Evolutionary conservation across 2,797 vertebrate genomes (phyloP), one percentile per base, ranked within the genome.

Genomic region (Acestrorhynchus altus): DNA sequence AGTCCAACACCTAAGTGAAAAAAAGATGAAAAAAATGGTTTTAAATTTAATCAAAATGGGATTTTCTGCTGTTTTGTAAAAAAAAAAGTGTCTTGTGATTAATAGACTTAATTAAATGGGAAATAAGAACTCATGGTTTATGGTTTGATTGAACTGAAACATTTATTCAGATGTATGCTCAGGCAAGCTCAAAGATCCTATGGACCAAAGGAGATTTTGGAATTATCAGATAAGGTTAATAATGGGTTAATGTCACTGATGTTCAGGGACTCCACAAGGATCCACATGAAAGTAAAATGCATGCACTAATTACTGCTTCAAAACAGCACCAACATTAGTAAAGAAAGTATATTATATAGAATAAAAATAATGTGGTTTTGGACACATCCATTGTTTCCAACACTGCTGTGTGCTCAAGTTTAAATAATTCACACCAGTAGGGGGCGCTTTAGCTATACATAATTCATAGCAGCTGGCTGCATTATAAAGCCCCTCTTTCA

Each of bases 371-470:
- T 12, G 20, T 24, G 52, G 1, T 56, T 56, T 26, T 26, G 11
- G 20, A 52, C 20, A 0, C 5, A 11, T 24, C 24, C 15, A 31
- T 59, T 59, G 56, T 59, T 16, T 26, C 42, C 4, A 9, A 26
- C 60, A 12, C n/a, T 31, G 24, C 1, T 20, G 2, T 6, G 31
- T 22, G 28, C 16, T 35, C 18, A 39, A 26, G 66, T 15, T 56
- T 39, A 44, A 57, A 66, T n/a, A n/a, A n/a, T n/a, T 6, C 26
- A 2, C 18, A 81, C 90, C 97, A 94, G 95, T 93, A 95, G 96
- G 96, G 94, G 97, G 96, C 95, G 95, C 97, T 93, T 95, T 94
- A 94, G 94, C 92, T 92, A 96, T 97, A 93, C 89, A 94, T 93
- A 93, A 96, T 93, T 91, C 85, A 88, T 86, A 79, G 80, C 1